Conservation (phyloP, 2,888 invertebrate genomes). For the Arrhopalites spinosus region DNA sequence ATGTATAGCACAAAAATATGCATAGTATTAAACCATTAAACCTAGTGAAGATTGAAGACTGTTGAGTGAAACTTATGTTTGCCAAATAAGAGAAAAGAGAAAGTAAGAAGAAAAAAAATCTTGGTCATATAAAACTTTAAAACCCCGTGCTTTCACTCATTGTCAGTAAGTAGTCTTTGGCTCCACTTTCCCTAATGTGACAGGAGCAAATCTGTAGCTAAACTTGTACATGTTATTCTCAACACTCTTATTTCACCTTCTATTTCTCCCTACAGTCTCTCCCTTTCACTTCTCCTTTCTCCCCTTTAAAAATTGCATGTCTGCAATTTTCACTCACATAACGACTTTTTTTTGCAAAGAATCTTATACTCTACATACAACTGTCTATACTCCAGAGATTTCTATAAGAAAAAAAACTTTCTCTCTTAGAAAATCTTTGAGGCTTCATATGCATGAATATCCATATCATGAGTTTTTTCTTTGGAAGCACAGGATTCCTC, state of each 20-base stretch:
- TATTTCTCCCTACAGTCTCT: constrained; percentile 6
- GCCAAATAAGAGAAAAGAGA: background rate
- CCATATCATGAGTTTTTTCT: no score
- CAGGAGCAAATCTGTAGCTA: constrained; percentile 17
- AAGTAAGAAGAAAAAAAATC: background rate
- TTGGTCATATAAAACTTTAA: constrained; percentile 10
- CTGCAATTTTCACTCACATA: background rate
- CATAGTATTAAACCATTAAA: background rate
- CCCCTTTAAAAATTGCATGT: background rate
- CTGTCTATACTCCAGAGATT: no score
- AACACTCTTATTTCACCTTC: background rate
- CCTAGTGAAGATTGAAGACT: background rate
- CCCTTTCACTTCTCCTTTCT: background rate
- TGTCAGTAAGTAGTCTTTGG: background rate
- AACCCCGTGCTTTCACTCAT: background rate
- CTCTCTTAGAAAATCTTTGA: no score
- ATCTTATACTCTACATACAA: background rate
- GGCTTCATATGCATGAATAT: no score
- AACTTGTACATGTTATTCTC: constrained; percentile 13
- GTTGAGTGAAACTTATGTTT: background rate
- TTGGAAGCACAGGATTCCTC: no score
- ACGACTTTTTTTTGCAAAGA: background rate
- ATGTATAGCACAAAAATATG: no score
- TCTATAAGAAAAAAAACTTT: no score
- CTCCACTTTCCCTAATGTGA: constrained; percentile 27